phyloP scores from a whole-genome alignment of 2,888 invertebrate species.

The Prosopocoilus inquinatus region DNA sequence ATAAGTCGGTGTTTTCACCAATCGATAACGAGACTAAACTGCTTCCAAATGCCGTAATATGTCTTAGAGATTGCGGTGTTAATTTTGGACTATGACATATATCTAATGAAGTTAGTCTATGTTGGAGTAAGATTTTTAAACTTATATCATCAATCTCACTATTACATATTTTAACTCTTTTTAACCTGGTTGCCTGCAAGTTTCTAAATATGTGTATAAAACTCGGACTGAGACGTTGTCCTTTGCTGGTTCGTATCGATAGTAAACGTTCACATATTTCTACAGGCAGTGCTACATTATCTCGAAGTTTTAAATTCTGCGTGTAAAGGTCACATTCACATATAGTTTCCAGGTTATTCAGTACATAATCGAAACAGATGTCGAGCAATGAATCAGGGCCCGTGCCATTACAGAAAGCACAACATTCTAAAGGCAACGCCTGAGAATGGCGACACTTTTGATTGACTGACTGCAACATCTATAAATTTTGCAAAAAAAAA shows the following conservation, averaged over 20 bases:
- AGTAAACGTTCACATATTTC: slow-evolving; percentile 72
- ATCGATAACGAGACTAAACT: slow-evolving; percentile 70
- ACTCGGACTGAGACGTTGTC: slow-evolving; percentile 57
- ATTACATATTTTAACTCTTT: slow-evolving; percentile 67
- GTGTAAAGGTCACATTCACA: slow-evolving; percentile 52
- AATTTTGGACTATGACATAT: slow-evolving; percentile 72
- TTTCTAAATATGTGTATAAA: slow-evolving; percentile 72
- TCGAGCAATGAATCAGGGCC: slow-evolving; percentile 63
- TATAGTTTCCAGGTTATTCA: slow-evolving; percentile 62
- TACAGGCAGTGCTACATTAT: slow-evolving; percentile 64
- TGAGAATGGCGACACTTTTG: slow-evolving; percentile 46
- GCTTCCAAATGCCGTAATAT: slow-evolving; percentile 67
- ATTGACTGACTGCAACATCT: slow-evolving; percentile 41
- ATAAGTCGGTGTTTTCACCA: slow-evolving; percentile 64
- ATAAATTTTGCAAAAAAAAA: slow-evolving; percentile 19
- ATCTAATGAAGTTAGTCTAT: slow-evolving; percentile 72
- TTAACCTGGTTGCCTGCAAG: slow-evolving; percentile 64
- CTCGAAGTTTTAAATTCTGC: slow-evolving; percentile 55
- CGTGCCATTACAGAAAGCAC: slow-evolving; percentile 46
- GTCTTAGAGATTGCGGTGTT: slow-evolving; percentile 61
- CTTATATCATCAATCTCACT: slow-evolving; percentile 71
- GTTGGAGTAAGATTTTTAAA: slow-evolving; percentile 67
- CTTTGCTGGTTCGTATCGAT: slow-evolving; percentile 55
- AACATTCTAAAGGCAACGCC: slow-evolving; percentile 45
- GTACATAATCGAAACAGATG: slow-evolving; percentile 62